phyloP scores from a whole-genome alignment of 2,797 vertebrate species.

The Perodicticus potto region DNA sequence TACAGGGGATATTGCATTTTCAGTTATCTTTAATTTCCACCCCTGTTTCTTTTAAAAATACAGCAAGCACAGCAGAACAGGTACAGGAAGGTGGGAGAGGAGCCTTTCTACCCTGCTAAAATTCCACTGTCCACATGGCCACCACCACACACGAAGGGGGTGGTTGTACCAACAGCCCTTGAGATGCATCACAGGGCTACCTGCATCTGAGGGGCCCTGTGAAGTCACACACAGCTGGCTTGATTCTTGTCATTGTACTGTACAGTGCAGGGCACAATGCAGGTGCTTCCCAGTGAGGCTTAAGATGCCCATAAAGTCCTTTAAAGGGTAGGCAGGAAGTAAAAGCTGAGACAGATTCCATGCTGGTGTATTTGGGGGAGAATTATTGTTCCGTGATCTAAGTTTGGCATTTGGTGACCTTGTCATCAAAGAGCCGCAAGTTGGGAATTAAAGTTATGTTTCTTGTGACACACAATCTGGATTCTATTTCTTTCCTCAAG shows the following conservation, averaged over 20 bases:
- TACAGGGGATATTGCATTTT: neutral
- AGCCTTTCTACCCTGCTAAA: neutral
- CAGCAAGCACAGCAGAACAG: neutral
- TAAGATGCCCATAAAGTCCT: neutral
- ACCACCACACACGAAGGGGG: neutral
- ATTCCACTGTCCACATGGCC: neutral
- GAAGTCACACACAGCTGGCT: neutral
- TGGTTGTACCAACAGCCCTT: neutral
- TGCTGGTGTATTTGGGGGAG: slow-evolving; percentile 56
- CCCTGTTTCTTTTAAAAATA: neutral
- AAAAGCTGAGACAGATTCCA: slow-evolving; percentile 57
- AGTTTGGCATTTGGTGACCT: slow-evolving; percentile 79
- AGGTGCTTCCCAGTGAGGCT: neutral
- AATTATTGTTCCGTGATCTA: slow-evolving; percentile 77
- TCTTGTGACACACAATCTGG: slow-evolving; percentile 83
- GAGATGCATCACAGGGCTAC: neutral
- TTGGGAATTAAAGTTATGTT: slow-evolving; percentile 83
- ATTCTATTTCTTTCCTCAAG: slow-evolving; percentile 83
- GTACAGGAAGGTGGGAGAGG: neutral
- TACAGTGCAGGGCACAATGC: neutral
- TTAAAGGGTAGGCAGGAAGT: slow-evolving; percentile 39
- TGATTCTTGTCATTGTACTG: neutral
- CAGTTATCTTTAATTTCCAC: neutral
- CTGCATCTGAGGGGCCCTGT: neutral
- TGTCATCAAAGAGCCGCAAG: slow-evolving; percentile 82